Base-by-base conservation (phyloP, 2,113 vertebrate species). In the Chionis minor region DNA sequence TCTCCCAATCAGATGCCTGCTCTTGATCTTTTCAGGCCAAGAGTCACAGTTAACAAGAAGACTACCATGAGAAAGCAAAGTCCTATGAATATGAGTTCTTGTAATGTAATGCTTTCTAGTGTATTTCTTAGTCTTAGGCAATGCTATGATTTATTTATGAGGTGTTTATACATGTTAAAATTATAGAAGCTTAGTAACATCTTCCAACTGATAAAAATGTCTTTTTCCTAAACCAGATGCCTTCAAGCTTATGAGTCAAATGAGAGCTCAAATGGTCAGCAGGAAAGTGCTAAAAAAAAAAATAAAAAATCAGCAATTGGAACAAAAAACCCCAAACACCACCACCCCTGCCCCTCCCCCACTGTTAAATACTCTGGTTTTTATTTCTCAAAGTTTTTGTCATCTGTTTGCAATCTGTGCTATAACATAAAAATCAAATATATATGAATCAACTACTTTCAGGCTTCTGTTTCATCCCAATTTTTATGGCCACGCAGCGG, bases 261-360 rank as follows among this genome's bases (percentile, higher is more conserved):
- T 27, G n/a, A 65, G 51, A 59, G 22, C 42, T 59, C 69, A 72
- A 83, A 44, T 63, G 15, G 24, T 61, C 63, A 74, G 40, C 51
- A 84, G 45, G 38, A 86, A 4, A 2, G 12, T 32, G 19, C 70
- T 59, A 35, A 49, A 78, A 49, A 78, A 91, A 44, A 44, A 44
- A 5, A n/a, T n/a, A n/a, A 63, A 28, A 30, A 51, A 7, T 32
- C 2, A n/a, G 6, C 9, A 80, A 47, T 86, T 54, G 28, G 28
- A 33, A 78, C 51, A 54, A 70, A n/a, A 66, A 16, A 14, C 1
- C 9, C 26, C 38, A 45, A 78, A 4, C 8, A 73, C 22, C 23
- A 6, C 1, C 26, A 5, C 12, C 14, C 5, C 2, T 1, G 2
- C 0, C 4, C 2, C 55, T 78, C 6, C 23, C 14, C 16, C 14